These are phyloP conservation scores for Melanargia galathea DNA, from an alignment of 2,888 invertebrate genomes.

Conservation along the genomic window DNA sequence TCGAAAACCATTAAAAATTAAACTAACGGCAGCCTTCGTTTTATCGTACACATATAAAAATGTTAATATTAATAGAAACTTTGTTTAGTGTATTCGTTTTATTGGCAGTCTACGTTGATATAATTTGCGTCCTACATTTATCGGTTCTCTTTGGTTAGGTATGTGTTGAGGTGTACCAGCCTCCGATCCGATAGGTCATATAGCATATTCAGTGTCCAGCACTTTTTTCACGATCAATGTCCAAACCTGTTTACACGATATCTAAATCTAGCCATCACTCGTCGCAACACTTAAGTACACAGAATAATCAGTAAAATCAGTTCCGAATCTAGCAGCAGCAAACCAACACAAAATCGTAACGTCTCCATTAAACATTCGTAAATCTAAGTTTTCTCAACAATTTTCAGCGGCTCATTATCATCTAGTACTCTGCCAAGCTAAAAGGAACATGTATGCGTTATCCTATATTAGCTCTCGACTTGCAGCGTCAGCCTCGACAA, in stretches of 20 bases:
- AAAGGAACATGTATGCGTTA: conserved; percentile 30
- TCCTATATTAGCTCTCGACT: conserved; percentile 21
- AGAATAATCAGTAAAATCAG: conserved; percentile 18
- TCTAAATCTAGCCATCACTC: conserved; percentile 25
- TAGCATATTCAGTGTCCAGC: conserved; percentile 35
- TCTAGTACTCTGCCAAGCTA: conserved; percentile 28
- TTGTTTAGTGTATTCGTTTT: conserved; percentile 51
- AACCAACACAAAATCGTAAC: conserved; percentile 15
- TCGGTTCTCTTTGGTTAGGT: conserved; percentile 67
- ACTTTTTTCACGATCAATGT: conserved; percentile 27
- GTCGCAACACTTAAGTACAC: conserved; percentile 34
- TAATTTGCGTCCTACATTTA: conserved; percentile 50
- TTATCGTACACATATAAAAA: conserved; percentile 44
- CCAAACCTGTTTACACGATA: conserved; percentile 21
- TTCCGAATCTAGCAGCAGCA: conserved; percentile 17
- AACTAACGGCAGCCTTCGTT: conserved; percentile 66
- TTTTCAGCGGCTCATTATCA: background rate
- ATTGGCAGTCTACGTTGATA: conserved; percentile 58
- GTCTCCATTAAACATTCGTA: conserved; percentile 18
- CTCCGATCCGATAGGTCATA: conserved; percentile 24
- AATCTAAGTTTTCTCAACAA: background rate
- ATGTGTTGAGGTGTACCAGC: conserved; percentile 41
- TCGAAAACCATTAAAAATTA: conserved; percentile 53
- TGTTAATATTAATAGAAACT: conserved; percentile 68
- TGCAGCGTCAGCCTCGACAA: background rate